These are phyloP conservation scores for Argyresthia albistria DNA, from an alignment of 2,888 invertebrate genomes.

Conservation along the genomic window DNA sequence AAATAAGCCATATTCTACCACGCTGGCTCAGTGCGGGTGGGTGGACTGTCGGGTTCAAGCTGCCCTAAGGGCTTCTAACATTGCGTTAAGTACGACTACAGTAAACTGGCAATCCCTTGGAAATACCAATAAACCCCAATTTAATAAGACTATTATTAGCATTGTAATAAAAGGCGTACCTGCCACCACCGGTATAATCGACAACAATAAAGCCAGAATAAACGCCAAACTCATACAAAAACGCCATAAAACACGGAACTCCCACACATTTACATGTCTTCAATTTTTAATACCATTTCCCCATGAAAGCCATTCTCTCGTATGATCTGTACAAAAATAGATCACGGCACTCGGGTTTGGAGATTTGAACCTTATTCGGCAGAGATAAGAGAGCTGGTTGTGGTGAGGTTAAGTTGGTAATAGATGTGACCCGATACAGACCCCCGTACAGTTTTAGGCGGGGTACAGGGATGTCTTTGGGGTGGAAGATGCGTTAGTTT, in stretches of 20 bases:
- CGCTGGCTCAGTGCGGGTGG: too few relatives aligned
- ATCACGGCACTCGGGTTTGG: not conserved
- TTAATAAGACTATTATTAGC: not conserved
- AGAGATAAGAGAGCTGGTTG: not conserved
- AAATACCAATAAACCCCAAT: not conserved
- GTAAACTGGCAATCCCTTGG: too few relatives aligned
- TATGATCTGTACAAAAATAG: not conserved
- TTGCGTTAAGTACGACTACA: too few relatives aligned
- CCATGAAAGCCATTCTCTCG: conserved; percentile 1
- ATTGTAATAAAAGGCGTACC: not conserved
- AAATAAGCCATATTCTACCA: too few relatives aligned
- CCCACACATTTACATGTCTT: conserved; percentile 3
- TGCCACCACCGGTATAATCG: not conserved
- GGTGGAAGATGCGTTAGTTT: not conserved
- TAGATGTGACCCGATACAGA: not conserved
- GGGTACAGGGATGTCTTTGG: not conserved
- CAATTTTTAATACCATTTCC: conserved; percentile 3
- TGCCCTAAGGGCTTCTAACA: too few relatives aligned
- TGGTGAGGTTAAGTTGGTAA: not conserved
- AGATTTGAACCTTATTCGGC: not conserved
- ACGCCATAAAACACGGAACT: not conserved
- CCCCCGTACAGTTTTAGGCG: conserved; percentile 1
- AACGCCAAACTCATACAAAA: not conserved
- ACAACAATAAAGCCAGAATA: not conserved
- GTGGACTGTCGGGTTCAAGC: too few relatives aligned